phyloP scores from a whole-genome alignment of 2,797 vertebrate species.

The Potorous gilbertii region DNA sequence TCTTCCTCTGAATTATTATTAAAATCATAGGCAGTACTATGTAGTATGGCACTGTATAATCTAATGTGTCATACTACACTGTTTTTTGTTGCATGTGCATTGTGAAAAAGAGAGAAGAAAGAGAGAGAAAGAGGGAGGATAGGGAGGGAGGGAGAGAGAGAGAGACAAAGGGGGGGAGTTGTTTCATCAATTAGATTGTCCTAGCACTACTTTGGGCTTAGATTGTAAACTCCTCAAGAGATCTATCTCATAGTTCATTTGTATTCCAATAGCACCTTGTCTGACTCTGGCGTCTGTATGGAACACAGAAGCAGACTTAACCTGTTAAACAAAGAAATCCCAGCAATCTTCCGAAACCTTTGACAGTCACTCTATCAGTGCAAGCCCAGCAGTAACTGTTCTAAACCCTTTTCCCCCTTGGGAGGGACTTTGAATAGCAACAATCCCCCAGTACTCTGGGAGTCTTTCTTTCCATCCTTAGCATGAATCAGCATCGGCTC shows the following conservation, averaged over 20 bases:
- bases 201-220: neutral
- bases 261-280: neutral
- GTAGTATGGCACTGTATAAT: neutral
- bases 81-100: neutral
- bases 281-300: neutral
- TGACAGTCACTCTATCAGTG: neutral
- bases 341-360: neutral
- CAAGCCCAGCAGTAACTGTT: neutral
- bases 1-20: constrained; percentile 49
- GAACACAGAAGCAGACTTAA: neutral
- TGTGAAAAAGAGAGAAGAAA: neutral
- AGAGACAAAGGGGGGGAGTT: neutral
- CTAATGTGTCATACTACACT: neutral
- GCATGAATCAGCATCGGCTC: neutral
- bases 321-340: neutral
- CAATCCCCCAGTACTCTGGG: neutral
- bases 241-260: neutral
- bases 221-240: neutral
- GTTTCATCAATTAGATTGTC: neutral
- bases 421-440: neutral
- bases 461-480: neutral
- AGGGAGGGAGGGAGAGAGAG: neutral
- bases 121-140: neutral
- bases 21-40: constrained; percentile 9
- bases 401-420: neutral